A percentile compares a stretch with the other conserved stretches of the same genome.
Conservation (phyloP, 1,140 invertebrate genomes). For the Cotesia typhae region DNA sequence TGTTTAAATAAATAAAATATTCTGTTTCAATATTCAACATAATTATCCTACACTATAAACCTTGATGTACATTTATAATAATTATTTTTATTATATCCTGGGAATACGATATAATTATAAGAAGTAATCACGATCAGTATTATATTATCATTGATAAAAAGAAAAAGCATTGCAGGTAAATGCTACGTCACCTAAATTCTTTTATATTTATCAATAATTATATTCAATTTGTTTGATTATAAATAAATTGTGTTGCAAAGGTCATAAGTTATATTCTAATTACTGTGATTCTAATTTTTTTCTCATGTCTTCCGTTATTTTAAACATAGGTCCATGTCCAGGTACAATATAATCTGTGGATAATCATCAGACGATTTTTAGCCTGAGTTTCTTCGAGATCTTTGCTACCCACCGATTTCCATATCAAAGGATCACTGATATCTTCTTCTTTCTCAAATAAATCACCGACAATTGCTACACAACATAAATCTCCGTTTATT, state of each 20-base stretch:
- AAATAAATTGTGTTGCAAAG: conserved; percentile 12
- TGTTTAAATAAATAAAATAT: too few relatives aligned
- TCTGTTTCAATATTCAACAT: too few relatives aligned
- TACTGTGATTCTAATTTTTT: conserved; percentile 38
- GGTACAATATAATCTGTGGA: conserved; percentile 85
- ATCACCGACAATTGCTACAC: conserved; percentile 80
- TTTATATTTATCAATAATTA: too few relatives aligned
- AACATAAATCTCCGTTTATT: conserved; percentile 43
- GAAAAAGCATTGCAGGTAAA: too few relatives aligned
- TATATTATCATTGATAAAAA: too few relatives aligned
- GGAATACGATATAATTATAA: too few relatives aligned
- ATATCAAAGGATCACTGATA: conserved; percentile 76
- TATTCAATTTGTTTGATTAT: background rate
- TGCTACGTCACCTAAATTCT: too few relatives aligned
- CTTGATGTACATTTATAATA: too few relatives aligned
- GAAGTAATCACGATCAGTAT: too few relatives aligned
- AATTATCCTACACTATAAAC: too few relatives aligned
- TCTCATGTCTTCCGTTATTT: conserved; percentile 53
- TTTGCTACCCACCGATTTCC: conserved; percentile 78
- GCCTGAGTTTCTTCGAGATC: conserved; percentile 76
- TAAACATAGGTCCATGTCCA: conserved; percentile 86
- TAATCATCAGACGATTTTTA: conserved; percentile 74
- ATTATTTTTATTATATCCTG: too few relatives aligned
- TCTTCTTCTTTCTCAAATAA: conserved; percentile 88
- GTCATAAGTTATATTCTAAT: background rate